Percentiles rank a stretch among this genome's conserved stretches.
Conservation (phyloP, 2,797 vertebrate genomes). For the Epinephelus awoara region DNA sequence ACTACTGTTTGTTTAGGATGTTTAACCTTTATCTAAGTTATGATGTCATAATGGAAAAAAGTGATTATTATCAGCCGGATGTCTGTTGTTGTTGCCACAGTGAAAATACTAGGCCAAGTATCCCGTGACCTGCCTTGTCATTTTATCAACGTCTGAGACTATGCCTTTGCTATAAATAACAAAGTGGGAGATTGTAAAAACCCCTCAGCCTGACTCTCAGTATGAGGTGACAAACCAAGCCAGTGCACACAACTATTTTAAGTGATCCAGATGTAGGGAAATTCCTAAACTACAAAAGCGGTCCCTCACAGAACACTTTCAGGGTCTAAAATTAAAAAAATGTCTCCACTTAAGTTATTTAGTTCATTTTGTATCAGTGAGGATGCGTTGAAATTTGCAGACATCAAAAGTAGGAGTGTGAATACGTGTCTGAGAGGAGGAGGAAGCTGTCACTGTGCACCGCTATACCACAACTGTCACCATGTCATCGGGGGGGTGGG, state of each 20-base stretch:
- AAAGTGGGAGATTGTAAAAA: constrained; percentile 1
- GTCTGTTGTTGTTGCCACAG: too few species aligned
- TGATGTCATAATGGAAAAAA: not conserved
- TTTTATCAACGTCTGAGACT: not conserved
- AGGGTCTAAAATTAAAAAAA: constrained; percentile 10
- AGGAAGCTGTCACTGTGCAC: constrained; percentile 22
- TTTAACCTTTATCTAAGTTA: not conserved
- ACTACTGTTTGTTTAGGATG: not conserved
- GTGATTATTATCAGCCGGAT: not conserved
- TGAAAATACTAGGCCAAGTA: not conserved
- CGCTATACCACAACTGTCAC: constrained; percentile 8
- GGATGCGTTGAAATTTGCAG: constrained; percentile 8
- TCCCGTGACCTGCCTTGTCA: constrained; percentile 2
- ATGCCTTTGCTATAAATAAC: not conserved
- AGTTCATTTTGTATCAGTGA: constrained; percentile 20
- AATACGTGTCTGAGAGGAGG: not conserved
- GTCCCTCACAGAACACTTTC: not conserved
- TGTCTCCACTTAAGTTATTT: not conserved
- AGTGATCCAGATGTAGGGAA: constrained; percentile 15
- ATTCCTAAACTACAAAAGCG: constrained; percentile 29
- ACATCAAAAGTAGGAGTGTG: constrained; percentile 1
- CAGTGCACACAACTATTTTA: not conserved
- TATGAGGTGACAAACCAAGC: constrained; percentile 10
- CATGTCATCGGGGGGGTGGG: not conserved
- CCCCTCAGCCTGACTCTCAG: not conserved